Conservation (phyloP, 2,888 invertebrate genomes). For the Drosophila heteroneura region DNA sequence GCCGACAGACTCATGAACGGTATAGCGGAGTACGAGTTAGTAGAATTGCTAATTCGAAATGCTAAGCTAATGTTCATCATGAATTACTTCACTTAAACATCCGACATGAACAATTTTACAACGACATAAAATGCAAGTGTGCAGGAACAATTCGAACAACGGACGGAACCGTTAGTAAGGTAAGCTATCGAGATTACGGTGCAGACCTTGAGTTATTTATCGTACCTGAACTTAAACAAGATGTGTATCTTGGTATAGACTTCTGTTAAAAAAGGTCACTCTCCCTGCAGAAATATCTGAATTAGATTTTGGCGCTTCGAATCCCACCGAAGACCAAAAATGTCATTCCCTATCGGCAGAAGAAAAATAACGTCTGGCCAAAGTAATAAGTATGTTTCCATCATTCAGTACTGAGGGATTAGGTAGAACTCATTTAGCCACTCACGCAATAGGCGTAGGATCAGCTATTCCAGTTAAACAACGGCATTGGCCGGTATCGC, state of each 20-base stretch:
- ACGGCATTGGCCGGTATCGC: not conserved
- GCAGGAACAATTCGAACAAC: too few relatives aligned
- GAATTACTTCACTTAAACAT: not conserved
- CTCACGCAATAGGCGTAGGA: slow-evolving; percentile 5
- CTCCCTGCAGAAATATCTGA: not conserved
- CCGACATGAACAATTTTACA: too few relatives aligned
- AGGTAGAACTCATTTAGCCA: slow-evolving; percentile 1
- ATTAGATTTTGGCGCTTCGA: not conserved
- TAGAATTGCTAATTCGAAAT: not conserved
- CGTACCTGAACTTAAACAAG: too few relatives aligned
- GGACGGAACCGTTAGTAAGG: too few relatives aligned
- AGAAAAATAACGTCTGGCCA: not conserved
- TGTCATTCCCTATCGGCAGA: too few relatives aligned
- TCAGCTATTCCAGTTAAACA: not conserved
- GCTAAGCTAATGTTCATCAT: not conserved
- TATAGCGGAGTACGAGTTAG: not conserved
- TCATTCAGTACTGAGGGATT: not conserved
- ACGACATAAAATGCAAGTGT: too few relatives aligned
- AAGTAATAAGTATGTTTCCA: not conserved
- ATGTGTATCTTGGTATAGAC: not conserved
- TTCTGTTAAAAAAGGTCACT: not conserved
- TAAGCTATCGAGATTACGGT: too few relatives aligned
- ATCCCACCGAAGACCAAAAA: not conserved
- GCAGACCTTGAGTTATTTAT: too few relatives aligned
- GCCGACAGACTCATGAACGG: not conserved